A percentile compares a stretch with the other conserved stretches of the same genome.
Evolutionary conservation across 2,113 vertebrate genomes (phyloP).

Genomic region (Vombatus ursinus): DNA sequence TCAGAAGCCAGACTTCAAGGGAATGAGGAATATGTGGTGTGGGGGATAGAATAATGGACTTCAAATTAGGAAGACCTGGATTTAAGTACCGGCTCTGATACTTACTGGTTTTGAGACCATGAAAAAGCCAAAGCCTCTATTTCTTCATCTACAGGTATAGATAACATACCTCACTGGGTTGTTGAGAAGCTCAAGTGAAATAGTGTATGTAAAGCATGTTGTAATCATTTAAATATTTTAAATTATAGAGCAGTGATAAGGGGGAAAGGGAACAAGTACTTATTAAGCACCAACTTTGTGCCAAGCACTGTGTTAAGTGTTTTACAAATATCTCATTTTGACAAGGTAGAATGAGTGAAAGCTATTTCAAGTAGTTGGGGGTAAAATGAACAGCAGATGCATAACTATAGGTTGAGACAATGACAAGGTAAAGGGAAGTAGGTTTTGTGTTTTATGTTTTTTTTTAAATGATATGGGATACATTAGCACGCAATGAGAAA

Average conservation of each 20-base stretch:
- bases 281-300: background rate
- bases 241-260: background rate
- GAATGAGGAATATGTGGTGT: background rate
- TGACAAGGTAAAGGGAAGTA: background rate
- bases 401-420: background rate
- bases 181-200: background rate
- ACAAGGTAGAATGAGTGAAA: background rate
- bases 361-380: background rate
- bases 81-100: background rate
- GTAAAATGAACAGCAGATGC: background rate
- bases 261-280: background rate
- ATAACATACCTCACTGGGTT: background rate
- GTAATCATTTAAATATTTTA: background rate
- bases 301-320: background rate
- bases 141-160: background rate
- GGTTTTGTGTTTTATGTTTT: too few species aligned
- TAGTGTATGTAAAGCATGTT: background rate
- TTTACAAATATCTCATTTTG: background rate
- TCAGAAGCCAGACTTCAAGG: background rate
- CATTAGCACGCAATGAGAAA: background rate
- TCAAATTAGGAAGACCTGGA: background rate
- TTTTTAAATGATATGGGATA: background rate
- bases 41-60: background rate
- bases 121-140: background rate
- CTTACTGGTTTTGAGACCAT: background rate